Conservation (phyloP, 2,888 invertebrate species). For the Theretra japonica region DNA sequence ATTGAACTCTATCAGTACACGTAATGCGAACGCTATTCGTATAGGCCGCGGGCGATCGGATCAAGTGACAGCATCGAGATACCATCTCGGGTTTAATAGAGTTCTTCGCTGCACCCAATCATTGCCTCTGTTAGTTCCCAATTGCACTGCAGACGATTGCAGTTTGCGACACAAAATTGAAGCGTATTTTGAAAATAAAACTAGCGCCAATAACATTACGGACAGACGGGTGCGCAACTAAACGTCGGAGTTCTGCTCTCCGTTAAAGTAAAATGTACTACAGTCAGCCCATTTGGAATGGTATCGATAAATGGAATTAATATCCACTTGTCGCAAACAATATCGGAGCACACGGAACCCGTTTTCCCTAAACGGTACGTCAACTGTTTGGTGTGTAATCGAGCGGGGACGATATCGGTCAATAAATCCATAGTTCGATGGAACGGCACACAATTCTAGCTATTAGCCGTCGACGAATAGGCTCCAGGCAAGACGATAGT, state of each 20-base stretch:
- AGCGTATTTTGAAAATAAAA: conserved; percentile 23
- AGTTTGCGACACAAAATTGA: conserved; percentile 34
- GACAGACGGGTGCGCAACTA: not conserved
- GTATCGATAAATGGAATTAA: conserved; percentile 27
- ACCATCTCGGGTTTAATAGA: conserved; percentile 75
- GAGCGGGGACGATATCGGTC: conserved; percentile 44
- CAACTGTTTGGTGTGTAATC: conserved; percentile 35
- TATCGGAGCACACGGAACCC: conserved; percentile 29
- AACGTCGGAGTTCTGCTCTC: not conserved
- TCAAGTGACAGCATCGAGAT: conserved; percentile 74
- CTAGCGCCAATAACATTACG: conserved; percentile 14
- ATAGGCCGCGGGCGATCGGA: conserved; percentile 66
- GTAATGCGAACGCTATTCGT: conserved; percentile 51
- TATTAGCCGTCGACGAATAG: conserved; percentile 58
- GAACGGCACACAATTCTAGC: conserved; percentile 48
- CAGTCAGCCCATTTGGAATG: not conserved
- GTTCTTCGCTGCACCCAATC: conserved; percentile 75
- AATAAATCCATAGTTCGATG: conserved; percentile 48
- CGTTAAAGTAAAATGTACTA: not conserved
- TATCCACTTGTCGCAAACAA: conserved; percentile 35
- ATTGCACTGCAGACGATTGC: conserved; percentile 49
- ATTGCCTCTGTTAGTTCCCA: conserved; percentile 58
- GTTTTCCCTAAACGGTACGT: conserved; percentile 41
- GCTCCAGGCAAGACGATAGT: conserved; percentile 52
- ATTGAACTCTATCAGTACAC: conserved; percentile 46